Conservation (phyloP, 53 echinoderm and acorn worm genomes). For the Henricia sp. region DNA sequence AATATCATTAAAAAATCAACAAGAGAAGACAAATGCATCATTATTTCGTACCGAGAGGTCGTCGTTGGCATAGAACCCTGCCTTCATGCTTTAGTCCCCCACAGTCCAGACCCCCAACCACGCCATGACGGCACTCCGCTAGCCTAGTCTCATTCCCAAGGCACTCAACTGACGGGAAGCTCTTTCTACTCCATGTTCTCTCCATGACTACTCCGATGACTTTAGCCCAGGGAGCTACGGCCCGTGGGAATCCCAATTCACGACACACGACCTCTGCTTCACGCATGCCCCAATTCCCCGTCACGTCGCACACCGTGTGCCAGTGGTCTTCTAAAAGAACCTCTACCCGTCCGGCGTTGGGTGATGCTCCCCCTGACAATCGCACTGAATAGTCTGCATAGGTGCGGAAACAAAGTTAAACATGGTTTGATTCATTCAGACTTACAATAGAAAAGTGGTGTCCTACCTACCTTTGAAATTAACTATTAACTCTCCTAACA, state of each 20-base stretch:
- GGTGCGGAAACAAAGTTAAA: not conserved
- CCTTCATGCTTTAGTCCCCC: conserved; percentile 21
- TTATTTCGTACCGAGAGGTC: not conserved
- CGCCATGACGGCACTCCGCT: conserved; percentile 15
- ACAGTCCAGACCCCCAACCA: conserved; percentile 21
- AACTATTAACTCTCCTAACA: too few species aligned
- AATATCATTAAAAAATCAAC: too few species aligned
- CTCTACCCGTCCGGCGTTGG: conserved; percentile 40
- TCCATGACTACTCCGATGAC: not conserved
- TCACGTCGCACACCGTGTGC: conserved; percentile 30
- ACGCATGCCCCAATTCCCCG: conserved; percentile 6
- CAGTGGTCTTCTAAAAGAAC: conserved; percentile 2
- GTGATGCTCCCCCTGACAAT: conserved; percentile 28
- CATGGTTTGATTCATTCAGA: not conserved
- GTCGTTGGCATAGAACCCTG: conserved; percentile 19
- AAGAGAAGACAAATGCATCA: too few species aligned
- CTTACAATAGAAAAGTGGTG: too few species aligned
- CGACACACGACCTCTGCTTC: conserved; percentile 31
- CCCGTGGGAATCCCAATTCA: conserved; percentile 13
- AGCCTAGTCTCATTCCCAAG: conserved; percentile 10
- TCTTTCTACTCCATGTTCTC: not conserved
- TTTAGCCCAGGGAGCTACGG: conserved; percentile 15
- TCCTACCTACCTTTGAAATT: too few species aligned
- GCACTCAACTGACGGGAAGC: conserved; percentile 17
- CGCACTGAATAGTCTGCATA: conserved; percentile 21